Base-by-base conservation (phyloP, 2,797 vertebrate species). In the Tokudaia tokunoshimensis region DNA sequence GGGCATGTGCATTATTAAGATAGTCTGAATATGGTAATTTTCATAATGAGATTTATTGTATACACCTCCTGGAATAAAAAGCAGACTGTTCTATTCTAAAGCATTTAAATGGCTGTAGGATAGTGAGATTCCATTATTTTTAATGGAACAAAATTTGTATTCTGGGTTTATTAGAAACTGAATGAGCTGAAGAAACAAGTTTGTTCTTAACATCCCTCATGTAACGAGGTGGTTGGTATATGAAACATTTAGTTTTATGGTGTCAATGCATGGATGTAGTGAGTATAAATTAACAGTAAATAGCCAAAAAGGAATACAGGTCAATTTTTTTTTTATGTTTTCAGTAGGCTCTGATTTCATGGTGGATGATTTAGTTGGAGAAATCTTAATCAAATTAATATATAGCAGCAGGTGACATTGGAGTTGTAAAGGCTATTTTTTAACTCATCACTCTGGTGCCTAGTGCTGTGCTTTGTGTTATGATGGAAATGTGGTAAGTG, bases 41-140 rank as follows among this genome's bases (percentile, higher is more conserved):
- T 97, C 34, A 90, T 97, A 98, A 98, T 97, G 97, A 95, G 93
- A 98, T 97, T 98, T 98, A 95, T 97, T 95, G 80, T 92, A 95
- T 63, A 96, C 0, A 15, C 94, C 57, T 98, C 22, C 59, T 95
- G 87, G 97, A 97, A 96, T 97, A 97, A 97, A 97, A 97, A 85
- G n/a, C 93, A 20, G 52, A 92, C 8, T 19, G 34, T 10, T 92
- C 31, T 95, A 86, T 97, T 97, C 37, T 82, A 82, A 93, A 94
- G 85, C 85, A 96, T 94, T 97, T 94, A 97, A 98, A 97, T 97
- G 26, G 87, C 91, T 94, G 50, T 55, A 86, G 96, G 97, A 96
- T 90, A 97, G 79, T 26, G 20, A 95, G 63, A 96, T 95, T 95
- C 7, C 55, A 96, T 98, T 98, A 97, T 97, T 98, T 98, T 97